phyloP scores from a whole-genome alignment of 2,797 vertebrate genomes.

The Coilia nasus region DNA sequence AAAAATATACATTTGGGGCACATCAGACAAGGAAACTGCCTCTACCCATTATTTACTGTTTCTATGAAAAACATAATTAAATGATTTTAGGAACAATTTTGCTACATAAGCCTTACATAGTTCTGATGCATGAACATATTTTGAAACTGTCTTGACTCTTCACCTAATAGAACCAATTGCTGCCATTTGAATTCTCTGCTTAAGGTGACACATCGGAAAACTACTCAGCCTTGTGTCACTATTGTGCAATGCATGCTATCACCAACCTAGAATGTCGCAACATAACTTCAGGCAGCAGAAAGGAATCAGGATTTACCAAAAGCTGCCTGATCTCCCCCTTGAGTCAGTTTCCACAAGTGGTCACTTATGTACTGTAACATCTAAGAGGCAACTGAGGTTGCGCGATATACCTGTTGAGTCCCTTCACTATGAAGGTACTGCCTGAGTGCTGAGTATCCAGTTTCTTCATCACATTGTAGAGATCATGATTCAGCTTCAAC shows the following conservation, averaged over 20 bases:
- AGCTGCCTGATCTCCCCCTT: not conserved
- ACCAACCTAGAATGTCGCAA: not conserved
- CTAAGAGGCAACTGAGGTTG: not conserved
- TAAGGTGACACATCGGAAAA: not conserved
- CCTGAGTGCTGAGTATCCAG: slow-evolving; percentile 91
- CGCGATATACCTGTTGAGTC: slow-evolving; percentile 79
- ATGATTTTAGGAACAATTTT: too few relatives aligned
- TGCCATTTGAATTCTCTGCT: not conserved
- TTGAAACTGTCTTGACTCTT: too few relatives aligned
- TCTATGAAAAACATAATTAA: too few relatives aligned
- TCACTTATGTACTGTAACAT: not conserved
- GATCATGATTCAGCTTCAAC: slow-evolving; percentile 87
- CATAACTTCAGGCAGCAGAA: not conserved
- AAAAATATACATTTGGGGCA: not conserved
- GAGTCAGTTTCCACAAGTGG: not conserved
- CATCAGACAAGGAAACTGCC: not conserved
- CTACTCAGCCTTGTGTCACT: not conserved
- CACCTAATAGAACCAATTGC: too few relatives aligned
- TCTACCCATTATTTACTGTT: not conserved
- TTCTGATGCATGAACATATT: too few relatives aligned
- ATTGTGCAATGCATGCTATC: not conserved
- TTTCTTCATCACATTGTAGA: slow-evolving; percentile 94
- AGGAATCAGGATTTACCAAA: not conserved
- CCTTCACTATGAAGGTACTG: slow-evolving; percentile 91
- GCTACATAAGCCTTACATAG: too few relatives aligned